Evolutionary conservation across 35 echinoderm and acorn worm species (phyloP), one percentile per base, ranked within the genome.

Genomic region (Heliocidaris tuberculata): DNA sequence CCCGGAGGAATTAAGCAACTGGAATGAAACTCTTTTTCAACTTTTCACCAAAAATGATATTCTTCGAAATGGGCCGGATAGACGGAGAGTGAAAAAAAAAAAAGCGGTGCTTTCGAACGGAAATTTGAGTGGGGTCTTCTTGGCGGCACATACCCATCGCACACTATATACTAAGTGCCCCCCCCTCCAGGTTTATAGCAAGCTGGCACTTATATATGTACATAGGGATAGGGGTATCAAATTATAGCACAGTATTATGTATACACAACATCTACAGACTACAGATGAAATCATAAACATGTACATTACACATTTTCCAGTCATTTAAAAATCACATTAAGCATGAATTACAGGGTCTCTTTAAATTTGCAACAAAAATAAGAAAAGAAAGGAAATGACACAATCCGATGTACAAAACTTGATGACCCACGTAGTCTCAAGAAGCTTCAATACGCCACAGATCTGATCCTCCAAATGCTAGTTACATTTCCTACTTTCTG

Each of bases 401-500:
- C 19, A 78, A 78, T 78, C 11, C 15, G 65, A 78, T n/a, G 65
- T 78, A 19, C 65, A 78, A 78, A 24, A 78, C 19, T 78, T 24
- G 65, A 78, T 7, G 65, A n/a, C 65, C 65, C 21, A 78, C 65
- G 65, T n/a, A 60, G 59, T 19, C 19, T 7, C 21, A 24, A n/a
- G 65, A 78, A 78, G 19, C 65, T 78, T 78, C 65, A 78, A 27
- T 71, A 78, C 65, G 21, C 65, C 65, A 78, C 65, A 78, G 65
- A 78, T 78, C 65, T 78, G 65, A 7, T 78, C 65, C 65, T 78
- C 65, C 65, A n/a, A 70, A 70, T 78, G 65, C 65, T 78, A n/a
- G n/a, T n/a, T 78, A 78, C 65, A 21, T 78, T 78, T 78, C 65
- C 65, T 78, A 60, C 19, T 15, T 15, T 15, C 12, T 15, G 59